A percentile compares a stretch with the other conserved stretches of the same genome.
Evolutionary conservation across 2,113 vertebrate genomes (phyloP).

Genomic region (Trematocara unimaculatum): DNA sequence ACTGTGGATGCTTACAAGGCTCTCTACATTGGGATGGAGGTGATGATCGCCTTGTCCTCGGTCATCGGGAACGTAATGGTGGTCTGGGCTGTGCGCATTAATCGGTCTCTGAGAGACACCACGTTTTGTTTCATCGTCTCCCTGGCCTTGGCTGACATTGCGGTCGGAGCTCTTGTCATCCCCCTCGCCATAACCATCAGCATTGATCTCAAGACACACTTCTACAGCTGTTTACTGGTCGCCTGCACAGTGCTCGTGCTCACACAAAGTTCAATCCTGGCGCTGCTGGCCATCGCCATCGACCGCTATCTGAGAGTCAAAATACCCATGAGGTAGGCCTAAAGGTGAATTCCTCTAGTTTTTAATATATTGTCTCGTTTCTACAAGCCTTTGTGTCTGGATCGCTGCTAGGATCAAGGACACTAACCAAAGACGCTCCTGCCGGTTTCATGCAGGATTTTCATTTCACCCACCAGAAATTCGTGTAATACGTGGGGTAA

Average conservation of each 20-base stretch:
- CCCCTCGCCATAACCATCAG: constrained; percentile 92
- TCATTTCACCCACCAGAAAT: not conserved
- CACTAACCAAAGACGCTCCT: not conserved
- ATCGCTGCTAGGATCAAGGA: not conserved
- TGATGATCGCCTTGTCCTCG: constrained; percentile 87
- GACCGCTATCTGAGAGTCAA: constrained; percentile 95
- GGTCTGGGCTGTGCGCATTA: constrained; percentile 95
- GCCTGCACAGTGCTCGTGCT: constrained; percentile 91
- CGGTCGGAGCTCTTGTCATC: constrained; percentile 91
- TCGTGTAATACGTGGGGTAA: not conserved
- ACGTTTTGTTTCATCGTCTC: constrained; percentile 96
- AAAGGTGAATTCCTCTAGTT: constrained; percentile 47
- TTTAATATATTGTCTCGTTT: not conserved
- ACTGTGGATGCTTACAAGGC: constrained; percentile 68
- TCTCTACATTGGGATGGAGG: constrained; percentile 89
- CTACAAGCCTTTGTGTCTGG: constrained; percentile 15
- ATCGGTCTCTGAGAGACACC: constrained; percentile 87
- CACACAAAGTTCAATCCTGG: constrained; percentile 96
- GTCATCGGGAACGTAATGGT: constrained; percentile 95
- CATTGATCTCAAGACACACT: constrained; percentile 81
- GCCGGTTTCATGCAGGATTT: not conserved
- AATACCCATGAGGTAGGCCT: constrained; percentile 89
- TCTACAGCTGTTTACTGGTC: constrained; percentile 89
- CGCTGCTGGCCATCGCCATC: constrained; percentile 91
- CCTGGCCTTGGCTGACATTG: constrained; percentile 90